Evolutionary conservation across 92 coral and sea anemone genomes (phyloP), one percentile per base, ranked within the genome.

Genomic region (Epizoanthus rinbou): DNA sequence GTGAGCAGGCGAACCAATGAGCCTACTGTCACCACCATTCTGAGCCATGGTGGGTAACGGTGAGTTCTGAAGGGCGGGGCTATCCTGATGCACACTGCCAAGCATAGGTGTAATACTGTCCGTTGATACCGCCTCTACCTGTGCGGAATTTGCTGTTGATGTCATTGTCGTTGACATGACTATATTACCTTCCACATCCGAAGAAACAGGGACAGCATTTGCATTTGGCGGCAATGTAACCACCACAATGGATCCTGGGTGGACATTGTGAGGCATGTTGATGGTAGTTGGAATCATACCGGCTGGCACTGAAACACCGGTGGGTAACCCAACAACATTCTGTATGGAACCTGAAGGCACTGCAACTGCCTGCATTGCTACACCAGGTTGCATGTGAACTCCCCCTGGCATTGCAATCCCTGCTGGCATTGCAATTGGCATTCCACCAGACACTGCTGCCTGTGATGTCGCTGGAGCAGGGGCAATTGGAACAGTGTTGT

Each of bases 11-110:
- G 93, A 90, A 6, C 90, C 93, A 6, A 90, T 84, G 16, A 88
- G 62, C 64, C 86, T 73, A 47, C 75, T 69, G 52, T 92, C 94
- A 17, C 92, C 91, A 9, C 97, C 98, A 87, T 93, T 93, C 63
- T 93, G 98, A 8, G 88, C 95, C 98, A 93, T 91, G 58, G 95
- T 93, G 3, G 98, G 98, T 17, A 93, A 75, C 3, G 95, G 98
- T 1, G 98, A 93, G 68, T 86, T 88, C 65, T 93, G 94, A 10
- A 93, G 79, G 5, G 86, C 80, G 0, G 97, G 97, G 66, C 97
- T 93, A 19, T 87, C 86, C 43, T 93, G 97, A 72, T 73, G 95
- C 14, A 93, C 86, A 69, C 84, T 85, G 66, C 75, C 81, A 17
- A 91, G 79, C 88, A 93, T 87, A 13, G 95, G 91, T 33, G 94